phyloP scores from a whole-genome alignment of 2,113 vertebrate species.

The Lanius collurio region DNA sequence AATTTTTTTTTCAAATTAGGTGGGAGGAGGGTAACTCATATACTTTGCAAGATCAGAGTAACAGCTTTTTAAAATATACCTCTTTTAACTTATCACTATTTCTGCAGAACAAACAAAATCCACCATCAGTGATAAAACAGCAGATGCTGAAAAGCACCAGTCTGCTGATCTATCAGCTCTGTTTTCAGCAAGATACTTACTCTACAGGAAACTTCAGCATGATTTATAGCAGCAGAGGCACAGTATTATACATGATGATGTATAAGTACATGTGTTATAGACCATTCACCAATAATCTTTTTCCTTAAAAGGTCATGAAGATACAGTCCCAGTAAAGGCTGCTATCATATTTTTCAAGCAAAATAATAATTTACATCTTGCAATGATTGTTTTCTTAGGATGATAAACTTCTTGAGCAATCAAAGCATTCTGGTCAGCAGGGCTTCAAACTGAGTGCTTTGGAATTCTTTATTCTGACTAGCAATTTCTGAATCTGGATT shows the following conservation, averaged over 20 bases:
- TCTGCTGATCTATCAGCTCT: background rate
- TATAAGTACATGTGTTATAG: background rate
- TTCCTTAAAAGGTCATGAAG: background rate
- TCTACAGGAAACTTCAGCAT: conserved; percentile 31
- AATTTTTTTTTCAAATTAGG: background rate
- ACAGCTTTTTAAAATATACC: background rate
- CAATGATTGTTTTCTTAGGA: background rate
- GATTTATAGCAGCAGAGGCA: conserved; percentile 1
- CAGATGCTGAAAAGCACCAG: background rate
- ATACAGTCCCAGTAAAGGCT: background rate
- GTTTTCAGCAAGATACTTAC: conserved; percentile 8
- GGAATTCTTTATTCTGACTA: background rate
- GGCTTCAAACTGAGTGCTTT: background rate
- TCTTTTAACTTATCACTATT: background rate
- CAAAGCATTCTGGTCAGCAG: background rate
- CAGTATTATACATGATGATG: background rate
- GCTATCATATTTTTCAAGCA: background rate
- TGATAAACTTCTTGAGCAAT: background rate
- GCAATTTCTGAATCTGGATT: background rate
- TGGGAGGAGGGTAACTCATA: background rate
- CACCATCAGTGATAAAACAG: background rate
- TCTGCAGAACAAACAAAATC: background rate
- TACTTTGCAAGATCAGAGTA: background rate
- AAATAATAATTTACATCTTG: background rate
- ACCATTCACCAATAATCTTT: background rate